Conservation (phyloP, 1,140 invertebrate species). For the Anagrus nilaparvatae region DNA sequence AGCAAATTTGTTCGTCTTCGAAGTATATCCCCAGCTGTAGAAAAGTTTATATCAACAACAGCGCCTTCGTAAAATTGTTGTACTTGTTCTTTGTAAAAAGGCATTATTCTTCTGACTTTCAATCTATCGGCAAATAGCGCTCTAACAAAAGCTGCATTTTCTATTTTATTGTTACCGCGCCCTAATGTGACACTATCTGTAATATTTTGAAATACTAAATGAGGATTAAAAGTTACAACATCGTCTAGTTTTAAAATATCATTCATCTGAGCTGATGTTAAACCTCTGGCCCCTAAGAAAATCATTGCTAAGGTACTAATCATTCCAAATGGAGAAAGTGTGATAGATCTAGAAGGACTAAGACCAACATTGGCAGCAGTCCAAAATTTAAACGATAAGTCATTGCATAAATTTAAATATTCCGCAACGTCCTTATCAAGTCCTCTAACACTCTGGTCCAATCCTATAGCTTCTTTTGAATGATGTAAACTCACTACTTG, state of each 20-base stretch:
- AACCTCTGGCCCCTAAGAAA: slow-evolving; percentile 73
- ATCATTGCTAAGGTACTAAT: slow-evolving; percentile 79
- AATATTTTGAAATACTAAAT: slow-evolving; percentile 73
- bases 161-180: slow-evolving; percentile 55
- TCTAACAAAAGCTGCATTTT: slow-evolving; percentile 63
- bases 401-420: slow-evolving; percentile 70
- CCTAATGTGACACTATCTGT: slow-evolving; percentile 55
- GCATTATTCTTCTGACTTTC: slow-evolving; percentile 62
- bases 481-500: slow-evolving; percentile 24
- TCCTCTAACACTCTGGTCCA: slow-evolving; percentile 60
- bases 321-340: slow-evolving; percentile 76
- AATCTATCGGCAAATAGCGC: slow-evolving; percentile 66
- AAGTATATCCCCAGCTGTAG: slow-evolving; percentile 64
- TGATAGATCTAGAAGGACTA: slow-evolving; percentile 63
- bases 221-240: slow-evolving; percentile 79
- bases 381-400: slow-evolving; percentile 74
- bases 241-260: slow-evolving; percentile 75
- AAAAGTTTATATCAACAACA: slow-evolving; percentile 74
- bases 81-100: slow-evolving; percentile 75
- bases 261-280: slow-evolving; percentile 84
- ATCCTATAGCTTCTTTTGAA: slow-evolving; percentile 40
- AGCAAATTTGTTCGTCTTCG: slow-evolving; percentile 65
- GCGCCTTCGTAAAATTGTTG: slow-evolving; percentile 77
- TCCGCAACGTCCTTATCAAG: slow-evolving; percentile 58
- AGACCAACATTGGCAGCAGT: slow-evolving; percentile 55